phyloP scores from a whole-genome alignment of 2,113 vertebrate species.

The Ginglymostoma cirratum region DNA sequence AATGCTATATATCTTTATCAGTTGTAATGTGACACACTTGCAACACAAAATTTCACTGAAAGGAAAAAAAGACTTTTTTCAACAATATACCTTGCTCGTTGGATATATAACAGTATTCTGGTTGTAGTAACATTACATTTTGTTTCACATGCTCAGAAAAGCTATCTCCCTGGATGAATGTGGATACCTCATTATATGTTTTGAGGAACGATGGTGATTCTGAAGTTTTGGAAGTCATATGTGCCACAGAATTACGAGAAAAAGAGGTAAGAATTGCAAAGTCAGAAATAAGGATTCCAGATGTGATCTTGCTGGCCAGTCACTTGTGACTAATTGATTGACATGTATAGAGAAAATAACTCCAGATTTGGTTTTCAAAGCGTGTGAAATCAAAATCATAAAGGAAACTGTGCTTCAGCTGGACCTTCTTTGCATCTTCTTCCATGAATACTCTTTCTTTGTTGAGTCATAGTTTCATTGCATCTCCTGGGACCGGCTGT shows the following conservation, averaged over 20 bases:
- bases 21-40: conserved; percentile 26
- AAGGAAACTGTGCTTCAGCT: not conserved
- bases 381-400: not conserved
- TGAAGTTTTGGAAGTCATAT: conserved; percentile 64
- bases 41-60: conserved; percentile 1
- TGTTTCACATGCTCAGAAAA: conserved; percentile 56
- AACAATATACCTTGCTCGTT: conserved; percentile 5
- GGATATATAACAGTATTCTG: no score
- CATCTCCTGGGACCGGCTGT: not conserved
- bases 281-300: not conserved
- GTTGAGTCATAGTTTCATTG: not conserved
- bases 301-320: not conserved
- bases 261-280: conserved; percentile 63
- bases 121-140: not conserved
- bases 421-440: not conserved
- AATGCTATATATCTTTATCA: conserved; percentile 18
- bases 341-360: not conserved
- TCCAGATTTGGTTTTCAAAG: not conserved
- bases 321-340: not conserved
- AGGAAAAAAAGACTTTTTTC: not conserved
- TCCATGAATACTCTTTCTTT: not conserved
- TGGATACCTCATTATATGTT: conserved; percentile 76
- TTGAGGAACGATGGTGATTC: conserved; percentile 63
- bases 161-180: conserved; percentile 64
- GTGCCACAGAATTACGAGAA: conserved; percentile 73